Evolutionary conservation across 2,113 vertebrate genomes (phyloP).

Genomic region (Notarius lentiginosus): DNA sequence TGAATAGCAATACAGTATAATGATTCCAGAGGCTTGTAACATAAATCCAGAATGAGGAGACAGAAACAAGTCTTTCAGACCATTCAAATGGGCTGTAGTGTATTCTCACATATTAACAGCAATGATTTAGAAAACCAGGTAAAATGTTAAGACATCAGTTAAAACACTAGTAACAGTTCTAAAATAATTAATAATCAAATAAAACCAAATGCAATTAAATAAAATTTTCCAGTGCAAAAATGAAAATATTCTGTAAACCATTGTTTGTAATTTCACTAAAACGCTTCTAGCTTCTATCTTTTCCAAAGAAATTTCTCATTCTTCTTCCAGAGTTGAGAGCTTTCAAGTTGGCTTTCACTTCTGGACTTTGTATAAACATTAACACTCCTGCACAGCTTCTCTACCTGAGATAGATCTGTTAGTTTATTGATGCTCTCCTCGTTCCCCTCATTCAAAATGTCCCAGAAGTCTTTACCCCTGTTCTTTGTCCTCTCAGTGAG

Average conservation of each 20-base stretch:
- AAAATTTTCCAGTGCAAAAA: background rate
- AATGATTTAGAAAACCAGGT: background rate
- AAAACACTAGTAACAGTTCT: background rate
- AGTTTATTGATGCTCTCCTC: constrained; percentile 85
- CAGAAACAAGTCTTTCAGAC: background rate
- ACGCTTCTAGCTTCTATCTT: constrained; percentile 52
- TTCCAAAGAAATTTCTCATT: constrained; percentile 96
- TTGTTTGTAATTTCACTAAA: background rate
- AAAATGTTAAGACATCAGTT: background rate
- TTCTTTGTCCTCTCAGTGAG: constrained; percentile 67
- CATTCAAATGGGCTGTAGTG: background rate
- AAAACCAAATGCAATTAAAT: constrained; percentile 14
- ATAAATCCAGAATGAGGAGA: background rate
- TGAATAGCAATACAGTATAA: background rate
- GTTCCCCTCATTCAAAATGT: constrained; percentile 87
- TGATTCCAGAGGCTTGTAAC: background rate
- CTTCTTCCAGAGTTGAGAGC: constrained; percentile 82
- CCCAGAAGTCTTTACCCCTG: constrained; percentile 89
- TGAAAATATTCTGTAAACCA: background rate
- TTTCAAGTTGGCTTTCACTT: constrained; percentile 55
- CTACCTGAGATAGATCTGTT: constrained; percentile 81
- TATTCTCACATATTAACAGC: background rate
- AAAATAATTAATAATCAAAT: background rate
- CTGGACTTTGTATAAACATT: constrained; percentile 54
- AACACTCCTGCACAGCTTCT: constrained; percentile 79